These are phyloP conservation scores for Drosophila orosa DNA, from an alignment of 1,140 invertebrate genomes.

Conservation along the genomic window DNA sequence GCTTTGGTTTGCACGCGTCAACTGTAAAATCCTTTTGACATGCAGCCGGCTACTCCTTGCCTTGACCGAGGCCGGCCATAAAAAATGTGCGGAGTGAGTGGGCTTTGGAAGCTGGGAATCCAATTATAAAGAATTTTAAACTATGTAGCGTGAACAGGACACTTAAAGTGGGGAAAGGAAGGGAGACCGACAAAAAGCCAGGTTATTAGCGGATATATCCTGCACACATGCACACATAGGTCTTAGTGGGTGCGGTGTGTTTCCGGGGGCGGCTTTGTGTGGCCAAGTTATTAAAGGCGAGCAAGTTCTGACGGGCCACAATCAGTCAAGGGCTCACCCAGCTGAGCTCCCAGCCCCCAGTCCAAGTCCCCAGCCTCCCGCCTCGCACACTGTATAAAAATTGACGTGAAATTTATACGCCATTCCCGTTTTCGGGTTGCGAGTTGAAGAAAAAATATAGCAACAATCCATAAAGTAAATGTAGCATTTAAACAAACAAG, in stretches of 20 bases:
- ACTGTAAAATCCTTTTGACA: constrained; percentile 82
- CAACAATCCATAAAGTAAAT: constrained; percentile 83
- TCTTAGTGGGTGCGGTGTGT: constrained; percentile 18
- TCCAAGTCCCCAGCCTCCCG: neutral
- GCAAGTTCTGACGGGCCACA: constrained; percentile 75
- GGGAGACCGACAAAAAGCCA: constrained; percentile 50
- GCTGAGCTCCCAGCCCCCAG: constrained; percentile 53
- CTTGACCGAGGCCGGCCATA: constrained; percentile 55
- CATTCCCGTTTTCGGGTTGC: constrained; percentile 66
- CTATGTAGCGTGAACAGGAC: constrained; percentile 79
- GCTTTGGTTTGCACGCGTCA: constrained; percentile 79
- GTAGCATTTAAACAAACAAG: constrained; percentile 81
- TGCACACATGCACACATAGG: constrained; percentile 19
- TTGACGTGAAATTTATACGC: constrained; percentile 79
- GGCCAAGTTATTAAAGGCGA: constrained; percentile 78
- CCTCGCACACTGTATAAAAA: constrained; percentile 59
- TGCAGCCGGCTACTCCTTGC: constrained; percentile 51
- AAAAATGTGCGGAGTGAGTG: constrained; percentile 58
- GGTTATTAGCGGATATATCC: constrained; percentile 73
- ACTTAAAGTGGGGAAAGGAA: constrained; percentile 69
- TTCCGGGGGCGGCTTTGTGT: constrained; percentile 36
- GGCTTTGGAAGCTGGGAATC: constrained; percentile 73
- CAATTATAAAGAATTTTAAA: constrained; percentile 82
- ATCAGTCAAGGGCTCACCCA: constrained; percentile 78
- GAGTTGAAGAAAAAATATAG: constrained; percentile 82